Evolutionary conservation across 1,140 invertebrate species (phyloP).

Genomic region (Drosophila burlai): DNA sequence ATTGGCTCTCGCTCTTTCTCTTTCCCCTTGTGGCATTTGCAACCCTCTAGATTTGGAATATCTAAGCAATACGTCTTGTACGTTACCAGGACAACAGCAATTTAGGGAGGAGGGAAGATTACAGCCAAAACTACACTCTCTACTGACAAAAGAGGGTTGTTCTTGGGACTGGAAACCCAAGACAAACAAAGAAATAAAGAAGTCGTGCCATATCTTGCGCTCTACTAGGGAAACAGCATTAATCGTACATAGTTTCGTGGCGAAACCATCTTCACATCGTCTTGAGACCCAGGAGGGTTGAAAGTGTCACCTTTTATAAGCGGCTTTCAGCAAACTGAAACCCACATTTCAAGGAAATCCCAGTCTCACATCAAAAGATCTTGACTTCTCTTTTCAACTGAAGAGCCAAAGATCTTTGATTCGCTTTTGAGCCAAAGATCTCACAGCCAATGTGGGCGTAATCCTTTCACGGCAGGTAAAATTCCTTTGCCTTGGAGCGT

Average conservation of each 20-base stretch:
- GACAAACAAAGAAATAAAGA: conserved; percentile 3
- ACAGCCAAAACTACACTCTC: background rate
- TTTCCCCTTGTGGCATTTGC: conserved; percentile 9
- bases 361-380: background rate
- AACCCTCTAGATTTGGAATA: conserved; percentile 12
- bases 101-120: conserved; percentile 31
- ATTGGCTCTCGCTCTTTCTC: conserved; percentile 14
- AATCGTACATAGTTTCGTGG: background rate
- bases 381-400: background rate
- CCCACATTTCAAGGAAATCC: background rate
- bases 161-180: background rate
- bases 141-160: conserved; percentile 25
- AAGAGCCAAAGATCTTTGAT: background rate
- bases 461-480: conserved; percentile 55
- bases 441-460: conserved; percentile 48
- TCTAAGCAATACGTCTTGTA: conserved; percentile 34
- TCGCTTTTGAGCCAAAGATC: conserved; percentile 2
- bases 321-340: conserved; percentile 48
- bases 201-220: conserved; percentile 20
- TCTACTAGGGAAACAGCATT: conserved; percentile 26
- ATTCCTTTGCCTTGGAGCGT: conserved; percentile 47
- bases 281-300: conserved; percentile 45
- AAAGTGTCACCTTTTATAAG: conserved; percentile 42
- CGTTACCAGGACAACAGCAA: conserved; percentile 53
- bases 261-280: background rate